A percentile compares a stretch with the other conserved stretches of the same genome.
phyloP scores from a whole-genome alignment of 2,113 vertebrate genomes.

The Alosa alosa region DNA sequence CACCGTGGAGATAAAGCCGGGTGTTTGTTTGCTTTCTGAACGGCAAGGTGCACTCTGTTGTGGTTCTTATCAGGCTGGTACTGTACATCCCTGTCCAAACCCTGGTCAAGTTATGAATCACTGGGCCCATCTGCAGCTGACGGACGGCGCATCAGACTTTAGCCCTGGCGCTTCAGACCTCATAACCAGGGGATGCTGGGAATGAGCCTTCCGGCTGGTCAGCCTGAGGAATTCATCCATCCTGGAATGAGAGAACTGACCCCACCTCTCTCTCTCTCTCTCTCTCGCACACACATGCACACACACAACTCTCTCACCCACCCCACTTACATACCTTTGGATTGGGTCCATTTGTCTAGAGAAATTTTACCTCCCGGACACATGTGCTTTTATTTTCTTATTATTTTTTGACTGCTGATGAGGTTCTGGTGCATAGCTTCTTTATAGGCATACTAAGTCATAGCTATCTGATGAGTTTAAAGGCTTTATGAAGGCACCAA shows the following conservation, averaged over 20 bases:
- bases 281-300: not conserved
- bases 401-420: not conserved
- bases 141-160: not conserved
- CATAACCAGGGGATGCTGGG: not conserved
- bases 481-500: not conserved
- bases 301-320: not conserved
- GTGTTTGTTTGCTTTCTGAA: slow-evolving; percentile 12
- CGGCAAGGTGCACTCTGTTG: not conserved
- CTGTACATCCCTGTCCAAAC: slow-evolving; percentile 4
- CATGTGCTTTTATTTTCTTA: not conserved
- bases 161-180: not conserved
- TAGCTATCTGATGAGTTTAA: not conserved
- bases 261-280: not conserved
- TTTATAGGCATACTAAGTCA: not conserved
- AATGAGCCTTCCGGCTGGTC: not conserved
- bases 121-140: too few relatives aligned
- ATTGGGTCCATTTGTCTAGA: not conserved
- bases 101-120: not conserved
- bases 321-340: not conserved
- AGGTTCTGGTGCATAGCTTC: not conserved
- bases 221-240: not conserved
- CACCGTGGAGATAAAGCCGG: not conserved
- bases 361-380: not conserved
- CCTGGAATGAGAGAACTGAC: slow-evolving; percentile 1
- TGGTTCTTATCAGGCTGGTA: not conserved